Evolutionary conservation across 2,113 vertebrate genomes (phyloP).

Genomic region (Heterotis niloticus): DNA sequence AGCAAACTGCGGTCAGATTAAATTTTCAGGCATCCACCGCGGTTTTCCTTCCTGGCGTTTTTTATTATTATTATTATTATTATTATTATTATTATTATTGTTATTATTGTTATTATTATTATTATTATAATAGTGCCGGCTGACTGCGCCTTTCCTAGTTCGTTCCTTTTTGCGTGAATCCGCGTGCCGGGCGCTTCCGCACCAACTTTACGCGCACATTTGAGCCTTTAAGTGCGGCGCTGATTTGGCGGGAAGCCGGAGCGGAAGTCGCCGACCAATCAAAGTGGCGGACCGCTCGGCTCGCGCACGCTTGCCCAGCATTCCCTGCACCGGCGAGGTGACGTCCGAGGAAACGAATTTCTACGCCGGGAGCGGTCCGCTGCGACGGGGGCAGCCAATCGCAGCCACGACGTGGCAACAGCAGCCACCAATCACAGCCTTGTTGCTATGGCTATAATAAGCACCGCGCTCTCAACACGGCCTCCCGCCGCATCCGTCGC

Average conservation of each 20-base stretch:
- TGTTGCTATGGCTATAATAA: constrained; percentile 40
- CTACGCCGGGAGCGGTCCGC: constrained; percentile 16
- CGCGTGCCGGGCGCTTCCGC: not conserved
- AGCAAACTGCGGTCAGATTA: not conserved
- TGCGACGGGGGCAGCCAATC: constrained; percentile 19
- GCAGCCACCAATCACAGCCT: constrained; percentile 28
- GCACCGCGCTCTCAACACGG: constrained; percentile 23
- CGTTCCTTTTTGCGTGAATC: not conserved
- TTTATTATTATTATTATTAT: too few species aligned
- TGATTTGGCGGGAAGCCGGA: not conserved
- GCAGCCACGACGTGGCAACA: not conserved
- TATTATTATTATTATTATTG: too few species aligned
- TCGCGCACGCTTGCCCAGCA: not conserved
- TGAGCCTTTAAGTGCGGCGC: not conserved
- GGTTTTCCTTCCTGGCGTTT: not conserved
- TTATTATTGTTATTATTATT: too few species aligned
- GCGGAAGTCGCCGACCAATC: not conserved
- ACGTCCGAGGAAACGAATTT: constrained; percentile 27
- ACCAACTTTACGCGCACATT: not conserved
- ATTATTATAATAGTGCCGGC: too few species aligned
- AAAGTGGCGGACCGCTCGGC: not conserved
- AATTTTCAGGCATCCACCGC: not conserved
- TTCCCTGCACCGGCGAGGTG: not conserved
- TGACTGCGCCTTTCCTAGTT: not conserved
- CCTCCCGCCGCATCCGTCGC: constrained; percentile 24